Base-by-base conservation (phyloP, 2,113 vertebrate genomes). In the Oreotrochilus melanogaster region DNA sequence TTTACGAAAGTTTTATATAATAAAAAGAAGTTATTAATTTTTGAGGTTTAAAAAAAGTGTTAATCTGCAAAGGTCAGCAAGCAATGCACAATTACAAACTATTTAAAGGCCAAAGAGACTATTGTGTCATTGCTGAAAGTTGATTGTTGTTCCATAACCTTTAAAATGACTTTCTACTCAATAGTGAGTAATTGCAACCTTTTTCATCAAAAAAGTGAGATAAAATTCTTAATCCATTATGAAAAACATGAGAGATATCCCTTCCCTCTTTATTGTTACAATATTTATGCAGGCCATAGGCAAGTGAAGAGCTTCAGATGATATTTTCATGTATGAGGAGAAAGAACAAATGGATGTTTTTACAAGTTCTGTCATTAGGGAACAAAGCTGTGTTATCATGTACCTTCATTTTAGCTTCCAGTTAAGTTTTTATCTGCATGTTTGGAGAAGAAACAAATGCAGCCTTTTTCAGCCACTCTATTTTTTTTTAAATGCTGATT, bases 101-200 rank as follows among this genome's bases (percentile, higher is more conserved):
- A 79, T 7, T 60, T n/a, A 92, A 92, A 94, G 76, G 79, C 69
- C 80, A 87, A 58, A 91, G 42, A 74, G 61, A 89, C 62, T 50
- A 15, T 12, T 61, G 39, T 82, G 78, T 76, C 82, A 90, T 11
- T 48, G 56, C 54, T 79, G n/a, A 53, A 83, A 73, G 73, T 42
- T 27, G 16, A 64, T 48, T 58, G 62, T 37, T 67, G 13, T n/a
- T 95, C 92, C 56, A 33, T 93, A 96, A 96, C 89, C 92, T 95
- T 94, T 91, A 92, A 35, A 95, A 93, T 88, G 70, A 87, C 65
- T 92, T 93, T 93, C 80, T 71, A 33, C 37, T 91, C 45, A 92
- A 61, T 66, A 61, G 67, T 75, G 88, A 95, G 66, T 93, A 95
- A 97, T 89, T 18, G 2, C 2, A 2, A 93, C 89, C 94, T 94